Conservation (phyloP, 2,113 vertebrate genomes). For the Nerophis lumbriciformis region DNA sequence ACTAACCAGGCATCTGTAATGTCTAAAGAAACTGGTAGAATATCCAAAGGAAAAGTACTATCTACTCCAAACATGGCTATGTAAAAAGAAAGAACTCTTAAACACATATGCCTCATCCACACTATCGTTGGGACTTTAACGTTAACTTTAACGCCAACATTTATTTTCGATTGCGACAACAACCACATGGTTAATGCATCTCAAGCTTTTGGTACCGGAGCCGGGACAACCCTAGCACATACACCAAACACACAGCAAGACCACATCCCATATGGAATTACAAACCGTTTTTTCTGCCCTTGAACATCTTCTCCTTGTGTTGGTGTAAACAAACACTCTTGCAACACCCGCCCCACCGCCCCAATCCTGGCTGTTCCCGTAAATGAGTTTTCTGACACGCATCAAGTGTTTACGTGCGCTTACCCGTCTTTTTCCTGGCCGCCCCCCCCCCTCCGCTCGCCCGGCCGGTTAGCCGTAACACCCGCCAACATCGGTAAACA, state of each 20-base stretch:
- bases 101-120: no score
- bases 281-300: slow-evolving; percentile 60
- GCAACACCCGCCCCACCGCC: slow-evolving; percentile 25
- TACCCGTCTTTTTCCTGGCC: slow-evolving; percentile 27
- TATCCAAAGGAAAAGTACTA: no score
- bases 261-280: slow-evolving; percentile 55
- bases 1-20: no score
- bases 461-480: slow-evolving; percentile 70
- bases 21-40: no score
- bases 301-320: slow-evolving; percentile 54
- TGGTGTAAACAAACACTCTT: slow-evolving; percentile 26
- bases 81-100: no score
- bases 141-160: no score
- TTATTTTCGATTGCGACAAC: no score
- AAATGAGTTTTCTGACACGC: slow-evolving; percentile 87
- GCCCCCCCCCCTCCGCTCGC: not conserved
- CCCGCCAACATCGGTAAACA: slow-evolving; percentile 97
- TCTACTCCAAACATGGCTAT: no score
- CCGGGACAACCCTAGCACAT: slow-evolving; percentile 7
- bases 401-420: slow-evolving; percentile 84
- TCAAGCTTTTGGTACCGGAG: no score
- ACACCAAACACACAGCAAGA: slow-evolving; percentile 23
- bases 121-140: no score
- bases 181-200: no score
- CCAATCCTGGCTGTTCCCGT: slow-evolving; percentile 60